These are phyloP conservation scores for Enteromius trimaculatus DNA, from an alignment of 2,797 vertebrate genomes.

Conservation along the genomic window DNA sequence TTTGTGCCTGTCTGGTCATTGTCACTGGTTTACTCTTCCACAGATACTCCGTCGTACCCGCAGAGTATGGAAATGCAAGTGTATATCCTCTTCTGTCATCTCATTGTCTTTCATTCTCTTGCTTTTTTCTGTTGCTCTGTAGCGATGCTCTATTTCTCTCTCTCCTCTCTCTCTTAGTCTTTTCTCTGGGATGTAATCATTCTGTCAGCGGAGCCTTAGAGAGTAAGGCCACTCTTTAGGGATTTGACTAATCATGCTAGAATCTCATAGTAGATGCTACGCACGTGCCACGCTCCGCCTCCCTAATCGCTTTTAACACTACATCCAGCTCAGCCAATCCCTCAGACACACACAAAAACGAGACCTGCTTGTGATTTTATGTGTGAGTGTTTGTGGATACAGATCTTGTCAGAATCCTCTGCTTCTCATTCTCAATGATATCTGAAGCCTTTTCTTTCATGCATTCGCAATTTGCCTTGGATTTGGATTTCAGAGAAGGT, in stretches of 20 bases:
- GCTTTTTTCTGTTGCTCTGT: constrained; percentile 13
- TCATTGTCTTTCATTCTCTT: constrained; percentile 35
- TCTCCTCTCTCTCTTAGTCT: constrained; percentile 29
- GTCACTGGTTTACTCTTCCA: neutral
- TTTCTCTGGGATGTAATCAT: constrained; percentile 55
- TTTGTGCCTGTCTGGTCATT: constrained; percentile 21
- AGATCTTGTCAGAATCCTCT: constrained; percentile 34
- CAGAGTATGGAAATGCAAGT: constrained; percentile 5
- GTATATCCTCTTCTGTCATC: constrained; percentile 8
- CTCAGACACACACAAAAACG: constrained; percentile 47
- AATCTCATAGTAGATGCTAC: constrained; percentile 61
- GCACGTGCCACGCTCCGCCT: constrained; percentile 62
- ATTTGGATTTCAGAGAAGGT: constrained; percentile 29
- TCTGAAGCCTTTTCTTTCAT: constrained; percentile 39
- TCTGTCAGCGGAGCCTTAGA: constrained; percentile 47
- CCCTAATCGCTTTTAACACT: constrained; percentile 67
- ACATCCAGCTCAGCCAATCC: constrained; percentile 49
- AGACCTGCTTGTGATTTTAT: constrained; percentile 30
- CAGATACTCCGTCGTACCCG: neutral
- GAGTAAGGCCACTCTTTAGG: constrained; percentile 51
- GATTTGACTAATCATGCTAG: constrained; percentile 56
- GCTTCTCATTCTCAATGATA: constrained; percentile 33
- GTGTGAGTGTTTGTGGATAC: constrained; percentile 32
- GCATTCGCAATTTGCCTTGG: constrained; percentile 10
- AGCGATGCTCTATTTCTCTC: neutral